Evolutionary conservation across 2,113 vertebrate species (phyloP).

Genomic region (Speoplatyrhinus poulsoni): DNA sequence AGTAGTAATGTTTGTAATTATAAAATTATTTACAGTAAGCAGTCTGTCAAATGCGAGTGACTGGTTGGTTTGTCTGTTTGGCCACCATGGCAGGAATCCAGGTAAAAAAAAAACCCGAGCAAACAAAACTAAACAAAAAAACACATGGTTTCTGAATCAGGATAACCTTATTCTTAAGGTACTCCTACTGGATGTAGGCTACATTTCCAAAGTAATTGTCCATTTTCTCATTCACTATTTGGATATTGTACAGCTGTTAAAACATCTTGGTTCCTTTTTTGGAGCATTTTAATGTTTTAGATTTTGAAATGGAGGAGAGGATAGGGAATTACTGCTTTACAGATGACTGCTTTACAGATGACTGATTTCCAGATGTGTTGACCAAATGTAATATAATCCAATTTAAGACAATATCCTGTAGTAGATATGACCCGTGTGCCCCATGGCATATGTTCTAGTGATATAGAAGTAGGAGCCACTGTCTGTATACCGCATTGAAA

Average conservation of each 20-base stretch:
- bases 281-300: slow-evolving; percentile 37
- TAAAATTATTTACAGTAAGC: neutral
- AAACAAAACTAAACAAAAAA: too few relatives aligned
- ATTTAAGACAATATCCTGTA: slow-evolving; percentile 45
- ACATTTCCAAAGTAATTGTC: slow-evolving; percentile 10
- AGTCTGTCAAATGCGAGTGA: neutral
- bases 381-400: slow-evolving; percentile 19
- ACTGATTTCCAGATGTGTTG: slow-evolving; percentile 20
- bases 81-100: too few relatives aligned
- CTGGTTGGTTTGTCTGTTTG: too few relatives aligned
- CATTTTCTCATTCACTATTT: slow-evolving; percentile 12
- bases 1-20: too few relatives aligned
- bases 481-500: slow-evolving; percentile 14
- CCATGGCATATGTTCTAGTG: slow-evolving; percentile 23
- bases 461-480: slow-evolving; percentile 22
- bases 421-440: slow-evolving; percentile 41
- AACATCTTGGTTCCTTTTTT: slow-evolving; percentile 19
- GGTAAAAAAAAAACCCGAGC: too few relatives aligned
- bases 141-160: too few relatives aligned
- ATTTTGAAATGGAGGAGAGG: too few relatives aligned
- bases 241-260: neutral
- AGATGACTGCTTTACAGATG: slow-evolving; percentile 6
- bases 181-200: slow-evolving; percentile 1
- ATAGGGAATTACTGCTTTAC: slow-evolving; percentile 19
- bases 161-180: neutral